Percentiles rank a stretch among this genome's conserved stretches.
Evolutionary conservation across 2,797 vertebrate genomes (phyloP).

Genomic region (Catharus ustulatus): DNA sequence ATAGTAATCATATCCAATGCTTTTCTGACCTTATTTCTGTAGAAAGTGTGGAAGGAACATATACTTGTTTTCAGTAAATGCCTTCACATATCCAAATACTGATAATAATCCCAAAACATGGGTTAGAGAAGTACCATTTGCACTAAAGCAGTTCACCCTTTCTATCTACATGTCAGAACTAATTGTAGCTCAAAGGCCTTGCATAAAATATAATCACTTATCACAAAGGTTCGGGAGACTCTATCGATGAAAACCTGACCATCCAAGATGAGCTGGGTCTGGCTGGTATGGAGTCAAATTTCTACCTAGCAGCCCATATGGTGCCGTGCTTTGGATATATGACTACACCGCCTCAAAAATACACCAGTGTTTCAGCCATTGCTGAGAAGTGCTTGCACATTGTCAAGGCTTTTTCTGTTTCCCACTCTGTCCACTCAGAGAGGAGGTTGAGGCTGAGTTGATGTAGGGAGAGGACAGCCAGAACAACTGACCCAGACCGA

Average conservation of each 20-base stretch:
- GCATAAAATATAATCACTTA: neutral
- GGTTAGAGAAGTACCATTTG: neutral
- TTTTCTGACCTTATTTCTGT: neutral
- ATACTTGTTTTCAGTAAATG: neutral
- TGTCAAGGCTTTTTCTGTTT: neutral
- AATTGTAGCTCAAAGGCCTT: neutral
- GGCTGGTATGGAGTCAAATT: neutral
- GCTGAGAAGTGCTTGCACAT: neutral
- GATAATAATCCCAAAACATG: neutral
- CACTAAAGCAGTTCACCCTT: neutral
- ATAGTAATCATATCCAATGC: neutral
- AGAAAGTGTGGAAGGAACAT: neutral
- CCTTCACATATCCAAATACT: neutral
- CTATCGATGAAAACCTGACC: neutral
- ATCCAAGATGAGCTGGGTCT: neutral
- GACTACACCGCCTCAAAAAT: neutral
- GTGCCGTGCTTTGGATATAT: neutral
- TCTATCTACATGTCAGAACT: neutral
- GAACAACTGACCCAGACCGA: neutral
- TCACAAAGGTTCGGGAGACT: neutral
- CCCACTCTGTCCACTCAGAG: accelerated
- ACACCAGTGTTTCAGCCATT: neutral
- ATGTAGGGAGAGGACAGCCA: neutral
- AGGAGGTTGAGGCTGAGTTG: neutral
- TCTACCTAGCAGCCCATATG: accelerated